phyloP scores from a whole-genome alignment of 2,888 invertebrate species.

The Venustoraphidia nigricollis region DNA sequence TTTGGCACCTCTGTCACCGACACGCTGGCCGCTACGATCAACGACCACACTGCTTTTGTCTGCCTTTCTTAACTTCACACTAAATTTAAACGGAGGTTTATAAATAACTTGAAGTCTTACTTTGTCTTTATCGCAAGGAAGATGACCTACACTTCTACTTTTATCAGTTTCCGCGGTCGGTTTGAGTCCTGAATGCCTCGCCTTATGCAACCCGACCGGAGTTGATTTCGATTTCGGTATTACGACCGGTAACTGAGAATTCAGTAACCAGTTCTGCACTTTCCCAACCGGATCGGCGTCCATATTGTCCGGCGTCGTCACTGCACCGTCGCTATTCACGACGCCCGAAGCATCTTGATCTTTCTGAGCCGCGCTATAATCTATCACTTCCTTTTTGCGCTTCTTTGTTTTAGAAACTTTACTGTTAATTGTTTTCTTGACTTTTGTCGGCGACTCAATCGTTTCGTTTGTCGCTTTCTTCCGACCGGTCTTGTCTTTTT shows the following conservation, averaged over 20 bases:
- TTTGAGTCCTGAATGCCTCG: conserved; percentile 15
- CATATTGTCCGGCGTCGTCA: conserved; percentile 20
- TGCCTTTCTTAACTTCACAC: conserved; percentile 59
- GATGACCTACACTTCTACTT: conserved; percentile 57
- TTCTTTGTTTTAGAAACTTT: conserved; percentile 36
- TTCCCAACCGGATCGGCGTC: conserved; percentile 48
- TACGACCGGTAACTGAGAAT: conserved; percentile 44
- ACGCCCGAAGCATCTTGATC: conserved; percentile 37
- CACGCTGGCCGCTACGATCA: conserved; percentile 36
- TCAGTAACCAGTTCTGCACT: conserved; percentile 74
- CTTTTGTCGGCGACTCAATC: conserved; percentile 22
- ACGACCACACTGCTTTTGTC: conserved; percentile 48
- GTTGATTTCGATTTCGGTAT: conserved; percentile 76
- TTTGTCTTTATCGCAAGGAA: conserved; percentile 43
- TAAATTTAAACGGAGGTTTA: conserved; percentile 77
- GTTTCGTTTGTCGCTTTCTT: not conserved
- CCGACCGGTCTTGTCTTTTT: not conserved
- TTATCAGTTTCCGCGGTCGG: conserved; percentile 21
- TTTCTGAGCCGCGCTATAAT: conserved; percentile 55
- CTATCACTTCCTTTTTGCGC: conserved; percentile 56
- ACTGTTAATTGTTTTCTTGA: conserved; percentile 25
- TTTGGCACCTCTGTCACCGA: conserved; percentile 15
- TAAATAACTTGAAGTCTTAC: conserved; percentile 72
- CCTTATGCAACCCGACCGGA: conserved; percentile 46
- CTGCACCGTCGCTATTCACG: conserved; percentile 28